These are phyloP conservation scores for Mirounga angustirostris DNA, from an alignment of 2,113 vertebrate species.

Conservation along the genomic window DNA sequence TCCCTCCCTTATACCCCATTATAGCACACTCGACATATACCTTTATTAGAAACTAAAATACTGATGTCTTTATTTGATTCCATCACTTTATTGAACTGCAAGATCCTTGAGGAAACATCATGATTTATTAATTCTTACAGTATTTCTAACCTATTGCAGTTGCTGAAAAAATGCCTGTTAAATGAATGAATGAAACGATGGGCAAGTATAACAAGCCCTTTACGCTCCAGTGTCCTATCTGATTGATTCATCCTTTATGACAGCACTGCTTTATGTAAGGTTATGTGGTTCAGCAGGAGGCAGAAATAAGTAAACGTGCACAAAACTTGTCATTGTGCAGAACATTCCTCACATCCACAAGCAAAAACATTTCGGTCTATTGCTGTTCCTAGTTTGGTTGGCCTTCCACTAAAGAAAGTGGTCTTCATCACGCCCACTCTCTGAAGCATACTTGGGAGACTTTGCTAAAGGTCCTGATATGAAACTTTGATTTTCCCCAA, in stretches of 20 bases:
- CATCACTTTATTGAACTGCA: not conserved
- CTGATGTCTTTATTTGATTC: not conserved
- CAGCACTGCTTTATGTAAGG: not conserved
- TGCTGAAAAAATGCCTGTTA: not conserved
- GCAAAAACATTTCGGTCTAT: not conserved
- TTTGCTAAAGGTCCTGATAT: not conserved
- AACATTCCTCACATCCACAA: not conserved
- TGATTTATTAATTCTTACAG: conserved; percentile 16
- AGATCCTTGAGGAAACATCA: not conserved
- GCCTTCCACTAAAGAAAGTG: not conserved
- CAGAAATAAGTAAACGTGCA: not conserved
- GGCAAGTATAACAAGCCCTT: not conserved
- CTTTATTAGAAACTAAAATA: conserved; percentile 13
- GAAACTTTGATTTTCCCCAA: not conserved
- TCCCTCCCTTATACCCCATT: not conserved
- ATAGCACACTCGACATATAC: not conserved
- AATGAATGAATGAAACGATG: not conserved
- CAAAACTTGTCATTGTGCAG: not conserved
- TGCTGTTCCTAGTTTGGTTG: not conserved
- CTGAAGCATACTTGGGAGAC: not conserved
- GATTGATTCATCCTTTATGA: not conserved
- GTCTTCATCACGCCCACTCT: not conserved
- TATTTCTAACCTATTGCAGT: not conserved
- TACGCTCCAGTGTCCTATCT: not conserved
- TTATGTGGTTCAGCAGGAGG: not conserved